Base-by-base conservation (phyloP, 1,140 invertebrate genomes). In the Diploscapter pachys region DNA sequence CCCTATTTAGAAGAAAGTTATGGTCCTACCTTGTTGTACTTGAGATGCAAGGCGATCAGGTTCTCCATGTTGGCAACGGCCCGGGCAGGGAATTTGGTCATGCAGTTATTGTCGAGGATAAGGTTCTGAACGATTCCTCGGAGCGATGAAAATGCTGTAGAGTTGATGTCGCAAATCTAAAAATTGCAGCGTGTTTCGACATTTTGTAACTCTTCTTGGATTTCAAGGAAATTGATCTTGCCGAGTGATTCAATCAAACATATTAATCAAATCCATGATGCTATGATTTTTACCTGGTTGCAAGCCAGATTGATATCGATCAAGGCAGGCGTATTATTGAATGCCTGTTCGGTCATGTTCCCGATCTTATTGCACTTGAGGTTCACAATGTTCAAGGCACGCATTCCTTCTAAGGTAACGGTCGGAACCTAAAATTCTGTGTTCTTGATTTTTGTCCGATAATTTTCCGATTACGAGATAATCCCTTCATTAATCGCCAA, bases 291-390 rank as follows among this genome's bases (percentile, higher is more conserved):
- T 65, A 81, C 81, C 74, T 83, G 80, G 52, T 85, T 85, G 76
- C 83, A 85, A 11, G 80, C 80, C 66, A 85, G 72, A 64, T 85
- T 83, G 54, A 85, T 62, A 78, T 85, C 83, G 56, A 85, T 86
- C 6, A 85, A 69, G 52, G 68, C 73, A n/a, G 83, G 79, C 64
- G 78, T 77, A 59, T 82, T 80, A 48, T 76, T 57, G 67, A 85
- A 83, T 2, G 73, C 73, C 8, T 66, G 65, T 59, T 80, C 74
- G 53, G 75, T 79, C 9, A 85, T 61, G 70, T 85, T 82, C 54
- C 81, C 84, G 51, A 85, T 86, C 48, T 81, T 71, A 64, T 80
- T 80, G 78, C 79, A 80, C 50, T 72, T 76, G 50, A 80, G 61
- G 75, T 72, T 80, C 52, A 80, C 72, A 9, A 83, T 76, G 63